A percentile compares a stretch with the other conserved stretches of the same genome.
Conservation (phyloP, 2,888 invertebrate species). For the Lithosia quadra region DNA sequence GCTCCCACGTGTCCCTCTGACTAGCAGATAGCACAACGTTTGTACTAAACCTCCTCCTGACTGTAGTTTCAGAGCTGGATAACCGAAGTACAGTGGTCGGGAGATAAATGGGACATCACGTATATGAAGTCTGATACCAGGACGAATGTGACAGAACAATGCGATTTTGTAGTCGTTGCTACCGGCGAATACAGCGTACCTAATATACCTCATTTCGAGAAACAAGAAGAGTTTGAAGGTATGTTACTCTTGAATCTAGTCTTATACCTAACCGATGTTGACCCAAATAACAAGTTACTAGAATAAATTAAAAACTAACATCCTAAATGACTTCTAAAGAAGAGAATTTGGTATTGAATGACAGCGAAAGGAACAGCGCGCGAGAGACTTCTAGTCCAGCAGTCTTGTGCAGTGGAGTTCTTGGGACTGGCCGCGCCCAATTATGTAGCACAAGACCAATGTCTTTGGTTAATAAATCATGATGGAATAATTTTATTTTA, state of each 20-base stretch:
- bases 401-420: too few relatives aligned
- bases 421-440: too few relatives aligned
- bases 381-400: too few relatives aligned
- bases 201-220: slow-evolving; percentile 65
- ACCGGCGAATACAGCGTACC: slow-evolving; percentile 87
- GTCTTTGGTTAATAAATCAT: not conserved
- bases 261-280: too few relatives aligned
- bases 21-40: not conserved
- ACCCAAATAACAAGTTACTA: too few relatives aligned
- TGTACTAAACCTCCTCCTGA: not conserved
- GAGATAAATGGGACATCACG: slow-evolving; percentile 81
- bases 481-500: not conserved
- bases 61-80: slow-evolving; percentile 81
- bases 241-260: not conserved
- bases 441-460: too few relatives aligned
- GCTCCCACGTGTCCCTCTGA: too few relatives aligned
- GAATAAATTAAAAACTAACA: too few relatives aligned
- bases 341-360: too few relatives aligned
- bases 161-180: slow-evolving; percentile 90
- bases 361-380: too few relatives aligned
- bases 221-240: slow-evolving; percentile 74
- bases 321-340: too few relatives aligned
- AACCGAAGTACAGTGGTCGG: slow-evolving; percentile 73
- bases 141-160: slow-evolving; percentile 74
- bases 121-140: slow-evolving; percentile 77